Evolutionary conservation across 2,797 vertebrate species (phyloP), one percentile per base, ranked within the genome.

Genomic region (Muraenolepis orangiensis): DNA sequence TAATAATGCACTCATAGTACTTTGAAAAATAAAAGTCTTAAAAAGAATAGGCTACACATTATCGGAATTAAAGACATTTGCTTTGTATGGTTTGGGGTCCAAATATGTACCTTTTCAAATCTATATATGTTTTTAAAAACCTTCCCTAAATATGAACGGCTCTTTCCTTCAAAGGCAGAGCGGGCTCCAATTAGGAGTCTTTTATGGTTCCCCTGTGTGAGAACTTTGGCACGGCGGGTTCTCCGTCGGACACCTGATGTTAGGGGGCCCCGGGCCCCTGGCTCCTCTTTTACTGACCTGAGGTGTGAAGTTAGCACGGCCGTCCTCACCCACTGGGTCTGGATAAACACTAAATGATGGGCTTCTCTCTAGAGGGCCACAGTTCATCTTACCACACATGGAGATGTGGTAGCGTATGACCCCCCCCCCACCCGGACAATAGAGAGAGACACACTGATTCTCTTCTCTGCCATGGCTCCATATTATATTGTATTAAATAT

Each of bases 291-390:
- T 28, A 91, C 80, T 81, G 89, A 78, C 72, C 80, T 16, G 77
- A 93, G 92, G 94, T 93, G 94, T 88, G 91, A 93, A 84, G 88
- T 92, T 91, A 83, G 83, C 92, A 91, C 93, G 77, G 23, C 70
- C 66, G 77, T 67, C 74, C 79, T 80, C 85, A 87, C 87, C 89
- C 75, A 1, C 87, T 38, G 84, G 84, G 91, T 86, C 90, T 92
- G 90, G 86, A 87, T 89, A 87, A 93, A 92, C 92, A 91, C 72
- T 73, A 69, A n/a, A 71, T 3, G 74, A 79, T 86, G 68, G 77
- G 87, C 82, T 82, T 85, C 86, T 86, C 68, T n/a, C 40, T 74
- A 69, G 76, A 80, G 77, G 81, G 69, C 26, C 78, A 82, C 29
- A 83, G 75, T 82, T 84, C 36, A 82, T 70, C 72, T 66, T 72